Percentiles rank a stretch among this genome's conserved stretches.
These are phyloP conservation scores for Eulemur coronatus DNA, from an alignment of 2,797 vertebrate genomes.

Conservation along the genomic window DNA sequence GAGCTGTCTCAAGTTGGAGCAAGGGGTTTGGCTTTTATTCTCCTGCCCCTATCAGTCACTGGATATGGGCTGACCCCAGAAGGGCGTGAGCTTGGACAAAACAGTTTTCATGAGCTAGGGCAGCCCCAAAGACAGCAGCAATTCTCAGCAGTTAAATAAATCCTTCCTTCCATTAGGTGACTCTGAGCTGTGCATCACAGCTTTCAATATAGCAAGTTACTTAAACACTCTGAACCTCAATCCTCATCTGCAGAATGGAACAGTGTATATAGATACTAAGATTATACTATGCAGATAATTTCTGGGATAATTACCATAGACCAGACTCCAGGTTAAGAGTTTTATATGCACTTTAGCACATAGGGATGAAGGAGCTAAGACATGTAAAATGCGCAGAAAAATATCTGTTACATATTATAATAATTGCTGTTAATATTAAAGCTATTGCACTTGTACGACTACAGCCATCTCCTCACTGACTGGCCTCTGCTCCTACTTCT, in stretches of 20 bases:
- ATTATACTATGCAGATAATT: background rate
- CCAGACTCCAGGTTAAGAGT: background rate
- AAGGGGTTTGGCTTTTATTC: background rate
- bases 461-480: background rate
- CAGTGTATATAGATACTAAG: fast-evolving
- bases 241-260: background rate
- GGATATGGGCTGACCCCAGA: background rate
- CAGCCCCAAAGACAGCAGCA: background rate
- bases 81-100: background rate
- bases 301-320: background rate
- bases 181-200: background rate
- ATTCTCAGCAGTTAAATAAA: background rate
- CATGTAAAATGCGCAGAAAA: background rate
- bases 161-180: background rate
- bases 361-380: too few relatives aligned
- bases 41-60: fast-evolving
- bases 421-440: background rate
- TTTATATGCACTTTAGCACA: background rate
- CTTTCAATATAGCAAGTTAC: fast-evolving
- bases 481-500: background rate
- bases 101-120: background rate
- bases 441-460: too few relatives aligned
- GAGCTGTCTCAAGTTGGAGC: fast-evolving
- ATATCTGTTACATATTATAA: background rate
- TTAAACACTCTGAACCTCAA: background rate